phyloP scores from a whole-genome alignment of 1,140 invertebrate species.

The Asobara japonica region DNA sequence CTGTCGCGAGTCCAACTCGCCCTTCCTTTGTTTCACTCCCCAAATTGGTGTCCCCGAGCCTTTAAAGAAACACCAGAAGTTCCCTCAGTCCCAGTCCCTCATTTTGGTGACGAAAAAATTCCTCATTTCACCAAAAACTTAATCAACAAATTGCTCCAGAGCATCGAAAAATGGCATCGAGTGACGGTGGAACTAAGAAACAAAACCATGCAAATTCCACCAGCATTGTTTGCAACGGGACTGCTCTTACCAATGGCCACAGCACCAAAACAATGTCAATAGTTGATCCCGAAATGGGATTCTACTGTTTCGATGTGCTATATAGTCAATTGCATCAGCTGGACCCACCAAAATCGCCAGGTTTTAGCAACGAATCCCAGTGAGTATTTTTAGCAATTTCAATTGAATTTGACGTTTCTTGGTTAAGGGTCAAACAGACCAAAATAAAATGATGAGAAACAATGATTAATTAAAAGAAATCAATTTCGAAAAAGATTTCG shows the following conservation, averaged over 20 bases:
- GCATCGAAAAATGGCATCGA: slow-evolving; percentile 78
- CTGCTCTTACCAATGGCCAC: slow-evolving; percentile 56
- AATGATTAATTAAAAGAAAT: no score
- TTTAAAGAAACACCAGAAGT: no score
- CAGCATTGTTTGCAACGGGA: slow-evolving; percentile 67
- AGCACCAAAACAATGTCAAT: slow-evolving; percentile 69
- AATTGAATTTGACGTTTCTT: not conserved
- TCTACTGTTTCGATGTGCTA: slow-evolving; percentile 98
- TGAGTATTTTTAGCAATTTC: slow-evolving; percentile 71
- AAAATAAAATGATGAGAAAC: no score
- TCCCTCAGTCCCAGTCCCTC: no score
- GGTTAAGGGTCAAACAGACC: not conserved
- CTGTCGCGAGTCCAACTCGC: no score
- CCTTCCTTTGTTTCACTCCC: no score
- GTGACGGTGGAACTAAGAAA: slow-evolving; percentile 89
- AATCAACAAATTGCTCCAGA: slow-evolving; percentile 12
- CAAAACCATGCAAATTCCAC: slow-evolving; percentile 84
- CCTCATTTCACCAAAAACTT: no score
- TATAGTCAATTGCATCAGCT: slow-evolving; percentile 93
- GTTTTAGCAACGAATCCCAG: slow-evolving; percentile 95
- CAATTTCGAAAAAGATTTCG: no score
- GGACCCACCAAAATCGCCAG: slow-evolving; percentile 87
- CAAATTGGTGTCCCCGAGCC: no score
- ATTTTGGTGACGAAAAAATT: no score
- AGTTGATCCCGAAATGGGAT: slow-evolving; percentile 94